phyloP scores from a whole-genome alignment of 1,140 invertebrate genomes.

The Mesaphorura yosii region DNA sequence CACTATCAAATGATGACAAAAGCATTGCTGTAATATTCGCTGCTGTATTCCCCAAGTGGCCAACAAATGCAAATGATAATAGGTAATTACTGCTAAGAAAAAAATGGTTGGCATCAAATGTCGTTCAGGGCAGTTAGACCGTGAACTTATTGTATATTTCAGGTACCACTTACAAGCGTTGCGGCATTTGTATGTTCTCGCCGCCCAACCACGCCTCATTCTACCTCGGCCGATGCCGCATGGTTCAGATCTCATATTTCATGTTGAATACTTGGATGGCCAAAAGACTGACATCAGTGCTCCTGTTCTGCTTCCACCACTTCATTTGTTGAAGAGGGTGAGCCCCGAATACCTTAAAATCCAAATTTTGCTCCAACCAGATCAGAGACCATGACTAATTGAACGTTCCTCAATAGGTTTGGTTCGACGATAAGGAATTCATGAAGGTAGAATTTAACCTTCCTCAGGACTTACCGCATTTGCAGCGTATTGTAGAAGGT shows the following conservation, averaged over 20 bases:
- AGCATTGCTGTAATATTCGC: conserved; percentile 78
- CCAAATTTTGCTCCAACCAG: not conserved
- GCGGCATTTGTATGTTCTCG: conserved; percentile 86
- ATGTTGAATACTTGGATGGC: conserved; percentile 28
- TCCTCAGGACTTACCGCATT: conserved; percentile 18
- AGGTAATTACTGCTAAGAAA: conserved; percentile 42
- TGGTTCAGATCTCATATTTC: conserved; percentile 16
- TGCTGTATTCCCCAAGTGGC: conserved; percentile 93
- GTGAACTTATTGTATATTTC: conserved; percentile 27
- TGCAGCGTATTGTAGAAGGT: conserved; percentile 23
- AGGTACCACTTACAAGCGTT: conserved; percentile 91
- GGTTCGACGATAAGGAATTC: conserved; percentile 10
- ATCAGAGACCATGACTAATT: not conserved
- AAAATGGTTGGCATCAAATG: too few relatives aligned
- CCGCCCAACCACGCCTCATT: conserved; percentile 74
- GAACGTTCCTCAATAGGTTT: conserved; percentile 9
- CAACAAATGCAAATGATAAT: conserved; percentile 90
- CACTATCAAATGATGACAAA: conserved; percentile 67
- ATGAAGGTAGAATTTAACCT: conserved; percentile 17
- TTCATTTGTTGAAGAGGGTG: conserved; percentile 24
- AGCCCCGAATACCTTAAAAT: not conserved
- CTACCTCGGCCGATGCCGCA: conserved; percentile 46
- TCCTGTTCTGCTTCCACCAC: conserved; percentile 26
- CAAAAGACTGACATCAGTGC: conserved; percentile 5
- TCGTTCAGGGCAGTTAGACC: too few relatives aligned